Conservation (phyloP, 2,113 vertebrate species). For the Prunella fulvescens region DNA sequence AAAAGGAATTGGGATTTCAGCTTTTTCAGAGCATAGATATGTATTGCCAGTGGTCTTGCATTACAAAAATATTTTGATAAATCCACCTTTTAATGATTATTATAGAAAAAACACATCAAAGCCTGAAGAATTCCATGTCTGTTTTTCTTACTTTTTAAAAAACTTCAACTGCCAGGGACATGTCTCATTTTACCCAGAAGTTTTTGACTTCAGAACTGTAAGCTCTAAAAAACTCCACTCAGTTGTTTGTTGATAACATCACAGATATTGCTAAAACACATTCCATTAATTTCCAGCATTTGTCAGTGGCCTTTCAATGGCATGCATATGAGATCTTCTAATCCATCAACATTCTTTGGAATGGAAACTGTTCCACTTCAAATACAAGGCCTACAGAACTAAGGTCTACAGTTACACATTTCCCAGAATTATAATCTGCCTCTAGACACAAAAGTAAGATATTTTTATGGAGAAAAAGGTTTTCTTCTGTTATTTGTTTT, state of each 20-base stretch:
- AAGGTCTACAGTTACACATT: accelerated
- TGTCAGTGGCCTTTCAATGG: not conserved
- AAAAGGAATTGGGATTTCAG: not conserved
- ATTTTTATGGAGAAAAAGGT: not conserved
- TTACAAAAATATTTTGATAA: not conserved
- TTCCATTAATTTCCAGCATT: not conserved
- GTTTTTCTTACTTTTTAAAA: not conserved
- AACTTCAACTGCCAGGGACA: not conserved
- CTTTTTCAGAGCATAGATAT: not conserved
- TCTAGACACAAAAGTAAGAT: not conserved
- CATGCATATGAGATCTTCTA: not conserved
- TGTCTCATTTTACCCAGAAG: not conserved
- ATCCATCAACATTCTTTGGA: not conserved
- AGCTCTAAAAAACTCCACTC: not conserved
- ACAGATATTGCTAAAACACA: not conserved
- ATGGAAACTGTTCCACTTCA: not conserved
- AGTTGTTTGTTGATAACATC: not conserved
- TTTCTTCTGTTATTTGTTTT: not conserved
- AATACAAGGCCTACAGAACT: not conserved
- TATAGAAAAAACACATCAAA: not conserved
- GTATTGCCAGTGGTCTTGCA: not conserved
- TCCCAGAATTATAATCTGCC: not conserved
- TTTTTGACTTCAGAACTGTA: not conserved
- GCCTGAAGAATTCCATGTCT: not conserved
- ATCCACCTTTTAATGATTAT: not conserved